A percentile compares a stretch with the other conserved stretches of the same genome.
phyloP scores from a whole-genome alignment of 2,888 invertebrate genomes.

The Shargacucullia verbasci region DNA sequence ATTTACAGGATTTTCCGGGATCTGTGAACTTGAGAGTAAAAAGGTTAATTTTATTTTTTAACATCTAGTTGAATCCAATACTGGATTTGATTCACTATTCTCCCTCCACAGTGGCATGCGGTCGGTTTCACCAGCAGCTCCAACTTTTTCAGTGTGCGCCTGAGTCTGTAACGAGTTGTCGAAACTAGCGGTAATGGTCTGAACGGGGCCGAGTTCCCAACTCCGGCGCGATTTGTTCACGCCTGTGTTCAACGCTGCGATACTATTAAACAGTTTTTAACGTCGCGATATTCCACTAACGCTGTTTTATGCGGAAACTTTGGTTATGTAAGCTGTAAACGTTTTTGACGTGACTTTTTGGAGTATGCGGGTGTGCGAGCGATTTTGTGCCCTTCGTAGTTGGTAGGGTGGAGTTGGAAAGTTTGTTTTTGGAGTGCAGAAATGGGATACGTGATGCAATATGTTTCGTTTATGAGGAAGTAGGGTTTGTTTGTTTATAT shows the following conservation, averaged over 20 bases:
- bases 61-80: too few relatives aligned
- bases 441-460: conserved; percentile 37
- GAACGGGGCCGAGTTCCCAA: conserved; percentile 42
- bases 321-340: conserved; percentile 21
- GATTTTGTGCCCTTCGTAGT: background rate
- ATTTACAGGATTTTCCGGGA: too few relatives aligned
- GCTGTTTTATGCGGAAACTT: conserved; percentile 52
- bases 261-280: conserved; percentile 60
- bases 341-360: conserved; percentile 22
- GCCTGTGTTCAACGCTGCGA: conserved; percentile 38
- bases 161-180: conserved; percentile 59
- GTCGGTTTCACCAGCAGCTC: conserved; percentile 49
- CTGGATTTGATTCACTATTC: conserved; percentile 25
- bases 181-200: conserved; percentile 57
- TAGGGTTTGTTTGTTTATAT: conserved; percentile 27
- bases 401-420: conserved; percentile 15
- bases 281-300: conserved; percentile 39
- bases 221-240: conserved; percentile 53
- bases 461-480: conserved; percentile 13
- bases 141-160: conserved; percentile 57
- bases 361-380: conserved; percentile 4
- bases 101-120: conserved; percentile 21
- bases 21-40: too few relatives aligned
- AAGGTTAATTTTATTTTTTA: too few relatives aligned
- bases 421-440: conserved; percentile 23